A percentile compares a stretch with the other conserved stretches of the same genome.
Evolutionary conservation across 2,888 invertebrate species (phyloP).

Genomic region (Drosophila mettleri): DNA sequence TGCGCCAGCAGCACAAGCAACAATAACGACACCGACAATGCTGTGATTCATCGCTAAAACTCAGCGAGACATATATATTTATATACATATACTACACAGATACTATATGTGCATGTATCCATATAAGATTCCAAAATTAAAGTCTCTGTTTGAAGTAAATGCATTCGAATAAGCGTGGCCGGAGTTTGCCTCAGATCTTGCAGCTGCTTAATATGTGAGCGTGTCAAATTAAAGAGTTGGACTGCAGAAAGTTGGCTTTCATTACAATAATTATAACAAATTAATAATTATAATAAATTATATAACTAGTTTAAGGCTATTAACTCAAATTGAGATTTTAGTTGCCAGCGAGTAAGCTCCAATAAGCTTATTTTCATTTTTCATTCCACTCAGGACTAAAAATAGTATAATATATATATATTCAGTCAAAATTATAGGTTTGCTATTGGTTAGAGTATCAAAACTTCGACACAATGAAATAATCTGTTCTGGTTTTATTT

Average conservation of each 20-base stretch:
- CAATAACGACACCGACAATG: constrained; percentile 30
- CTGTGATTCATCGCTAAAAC: constrained; percentile 47
- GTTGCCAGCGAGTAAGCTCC: too few species aligned
- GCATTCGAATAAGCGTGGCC: constrained; percentile 32
- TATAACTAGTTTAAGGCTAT: not conserved
- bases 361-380: not conserved
- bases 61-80: constrained; percentile 9
- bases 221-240: constrained; percentile 13
- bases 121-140: constrained; percentile 29
- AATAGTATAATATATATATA: not conserved
- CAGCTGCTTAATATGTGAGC: constrained; percentile 11
- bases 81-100: constrained; percentile 4
- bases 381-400: not conserved
- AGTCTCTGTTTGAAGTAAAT: constrained; percentile 30
- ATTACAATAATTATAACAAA: not conserved
- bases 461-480: not conserved
- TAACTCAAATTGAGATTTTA: not conserved
- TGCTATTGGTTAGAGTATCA: constrained; percentile 10
- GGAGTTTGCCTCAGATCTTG: constrained; percentile 21
- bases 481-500: constrained; percentile 27
- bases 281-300: not conserved
- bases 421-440: not conserved
- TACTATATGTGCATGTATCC: constrained; percentile 2
- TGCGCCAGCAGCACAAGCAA: constrained; percentile 26
- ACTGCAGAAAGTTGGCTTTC: not conserved